Conservation (phyloP, 2,797 vertebrate species). For the Spea hammondii region DNA sequence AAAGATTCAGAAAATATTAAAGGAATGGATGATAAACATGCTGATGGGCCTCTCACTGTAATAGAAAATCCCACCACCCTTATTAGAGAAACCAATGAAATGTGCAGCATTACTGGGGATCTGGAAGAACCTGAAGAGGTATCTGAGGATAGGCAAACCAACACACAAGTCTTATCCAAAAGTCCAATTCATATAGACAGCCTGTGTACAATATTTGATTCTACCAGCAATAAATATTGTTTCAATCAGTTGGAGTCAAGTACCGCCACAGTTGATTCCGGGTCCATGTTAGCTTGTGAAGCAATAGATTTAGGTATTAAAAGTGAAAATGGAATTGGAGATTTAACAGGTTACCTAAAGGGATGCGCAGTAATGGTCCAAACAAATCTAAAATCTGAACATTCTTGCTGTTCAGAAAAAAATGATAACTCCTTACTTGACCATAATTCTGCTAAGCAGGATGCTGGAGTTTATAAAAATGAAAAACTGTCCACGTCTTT, state of each 20-base stretch:
- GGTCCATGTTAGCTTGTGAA: not conserved
- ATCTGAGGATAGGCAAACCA: conserved; percentile 32
- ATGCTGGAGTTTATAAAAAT: too few species aligned
- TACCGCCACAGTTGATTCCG: conserved; percentile 11
- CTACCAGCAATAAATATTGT: conserved; percentile 52
- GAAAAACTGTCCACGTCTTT: too few species aligned
- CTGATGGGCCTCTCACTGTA: not conserved
- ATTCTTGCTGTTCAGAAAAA: not conserved
- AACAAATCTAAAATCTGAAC: not conserved
- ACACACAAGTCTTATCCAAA: conserved; percentile 9
- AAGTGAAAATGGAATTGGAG: conserved; percentile 40
- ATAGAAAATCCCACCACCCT: not conserved
- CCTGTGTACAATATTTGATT: conserved; percentile 66
- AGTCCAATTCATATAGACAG: conserved; percentile 64
- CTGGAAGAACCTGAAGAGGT: conserved; percentile 29
- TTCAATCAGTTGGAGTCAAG: conserved; percentile 33
- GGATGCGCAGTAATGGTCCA: conserved; percentile 44
- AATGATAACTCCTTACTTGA: not conserved
- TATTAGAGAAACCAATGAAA: conserved; percentile 21
- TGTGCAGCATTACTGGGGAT: conserved; percentile 41
- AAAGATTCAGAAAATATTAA: conserved; percentile 28
- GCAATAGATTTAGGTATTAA: not conserved
- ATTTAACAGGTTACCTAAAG: conserved; percentile 54
- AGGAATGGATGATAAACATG: not conserved
- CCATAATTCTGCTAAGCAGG: not conserved